Conservation (phyloP, 1,140 invertebrate species). For the Sycophila sp. region DNA sequence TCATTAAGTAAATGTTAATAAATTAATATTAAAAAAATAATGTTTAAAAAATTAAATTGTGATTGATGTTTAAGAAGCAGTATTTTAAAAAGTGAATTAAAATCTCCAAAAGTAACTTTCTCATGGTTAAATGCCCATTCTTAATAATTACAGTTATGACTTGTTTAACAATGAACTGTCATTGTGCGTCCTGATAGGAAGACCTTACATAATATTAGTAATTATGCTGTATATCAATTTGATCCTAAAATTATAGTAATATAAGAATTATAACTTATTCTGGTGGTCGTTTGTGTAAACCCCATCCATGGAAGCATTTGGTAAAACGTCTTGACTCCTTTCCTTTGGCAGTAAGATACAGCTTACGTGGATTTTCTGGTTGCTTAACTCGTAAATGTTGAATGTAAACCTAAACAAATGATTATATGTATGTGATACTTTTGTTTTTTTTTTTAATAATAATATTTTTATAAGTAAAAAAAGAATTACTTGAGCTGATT, state of each 20-base stretch:
- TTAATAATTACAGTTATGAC: background rate
- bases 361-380: constrained; percentile 88
- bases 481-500: constrained; percentile 89
- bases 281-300: constrained; percentile 76
- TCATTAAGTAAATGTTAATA: background rate
- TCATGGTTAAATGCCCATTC: background rate
- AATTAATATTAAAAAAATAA: background rate
- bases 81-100: too few relatives aligned
- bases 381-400: constrained; percentile 97
- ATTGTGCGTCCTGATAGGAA: background rate
- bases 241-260: background rate
- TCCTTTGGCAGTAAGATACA: constrained; percentile 96
- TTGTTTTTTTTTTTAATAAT: background rate
- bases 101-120: background rate
- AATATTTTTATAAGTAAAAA: background rate
- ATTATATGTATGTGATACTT: constrained; percentile 28
- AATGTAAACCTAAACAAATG: constrained; percentile 87
- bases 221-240: background rate
- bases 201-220: constrained; percentile 5
- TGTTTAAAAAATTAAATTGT: too few relatives aligned
- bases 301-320: constrained; percentile 99
- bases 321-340: constrained; percentile 95
- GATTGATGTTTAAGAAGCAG: too few relatives aligned
- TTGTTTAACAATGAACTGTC: background rate
- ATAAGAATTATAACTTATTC: constrained; percentile 64